Base-by-base conservation (phyloP, 2,113 vertebrate species). In the Aspidoscelis tigris region DNA sequence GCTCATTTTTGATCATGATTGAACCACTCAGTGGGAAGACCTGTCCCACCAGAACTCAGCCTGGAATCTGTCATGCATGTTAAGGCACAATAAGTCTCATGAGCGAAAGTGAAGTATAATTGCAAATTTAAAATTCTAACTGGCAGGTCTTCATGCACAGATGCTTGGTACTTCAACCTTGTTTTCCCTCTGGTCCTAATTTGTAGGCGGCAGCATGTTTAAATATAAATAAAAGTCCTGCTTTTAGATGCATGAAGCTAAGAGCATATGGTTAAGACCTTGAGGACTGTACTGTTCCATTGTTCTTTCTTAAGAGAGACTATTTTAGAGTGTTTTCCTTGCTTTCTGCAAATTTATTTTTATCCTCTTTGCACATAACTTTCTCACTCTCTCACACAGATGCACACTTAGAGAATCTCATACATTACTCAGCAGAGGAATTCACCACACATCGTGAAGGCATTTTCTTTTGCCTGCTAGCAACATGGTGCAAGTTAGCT, bases 161-260 rank as follows among this genome's bases (percentile, higher is more conserved):
- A 69, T 83, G 82, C 47, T 47, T 83, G 64, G 43, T 55, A 83
- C 73, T 76, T 68, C 82, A 83, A 66, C 64, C 73, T 10, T 68
- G 64, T 68, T 76, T 76, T 55, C 73, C 82, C 73, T 76, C 44
- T 69, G 73, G 73, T 74, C 64, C 64, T 83, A 76, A 83, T 83
- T 83, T 76, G 44, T 83, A 83, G 73, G 76, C 82, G 73, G 76
- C 82, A 83, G 82, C n/a, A 53, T 76, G 73, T 76, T 83, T 83
- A 83, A 83, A 83, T 76, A 76, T 76, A 83, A 83, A 83, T 83
- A 83, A 83, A 83, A 76, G 43, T 76, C 61, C 61, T 68, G 64
- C 73, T 76, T 83, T 83, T 83, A 76, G 41, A 68, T 75, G 73
- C 68, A 76, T 83, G 82, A 83, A 83, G 16, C 61, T 53, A 69